These are phyloP conservation scores for Orbicella faveolata DNA, from an alignment of 64 coral and sea anemone species.

Conservation along the genomic window DNA sequence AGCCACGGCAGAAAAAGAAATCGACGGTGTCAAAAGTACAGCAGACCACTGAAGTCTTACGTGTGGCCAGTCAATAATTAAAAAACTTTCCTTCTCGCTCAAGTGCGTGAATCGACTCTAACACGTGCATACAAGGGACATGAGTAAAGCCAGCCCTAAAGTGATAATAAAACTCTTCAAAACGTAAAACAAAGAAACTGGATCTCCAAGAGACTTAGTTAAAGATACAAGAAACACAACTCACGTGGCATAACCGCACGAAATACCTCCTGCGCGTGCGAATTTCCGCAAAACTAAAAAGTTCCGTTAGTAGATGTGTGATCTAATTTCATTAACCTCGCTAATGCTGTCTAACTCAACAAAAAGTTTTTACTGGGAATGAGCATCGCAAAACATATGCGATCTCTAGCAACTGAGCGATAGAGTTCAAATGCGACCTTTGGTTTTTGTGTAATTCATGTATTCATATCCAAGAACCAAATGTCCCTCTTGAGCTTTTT, in stretches of 20 bases:
- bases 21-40: too few species aligned
- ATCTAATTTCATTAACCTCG: not conserved
- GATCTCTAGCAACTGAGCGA: slow-evolving; percentile 27
- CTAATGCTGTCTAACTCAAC: slow-evolving; percentile 1
- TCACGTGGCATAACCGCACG: not conserved
- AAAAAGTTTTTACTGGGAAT: not conserved
- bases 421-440: not conserved
- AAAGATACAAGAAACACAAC: not conserved
- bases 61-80: too few species aligned
- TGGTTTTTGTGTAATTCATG: not conserved
- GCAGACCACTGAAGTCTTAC: too few species aligned
- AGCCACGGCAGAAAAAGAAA: not conserved
- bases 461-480: not conserved
- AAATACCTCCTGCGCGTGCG: not conserved
- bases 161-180: not conserved
- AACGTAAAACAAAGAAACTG: not conserved
- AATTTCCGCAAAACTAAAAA: not conserved
- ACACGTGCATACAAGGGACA: too few species aligned
- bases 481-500: slow-evolving; percentile 16
- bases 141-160: not conserved
- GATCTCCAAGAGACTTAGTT: too few species aligned
- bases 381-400: slow-evolving; percentile 14
- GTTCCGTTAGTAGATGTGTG: not conserved
- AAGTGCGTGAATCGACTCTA: too few species aligned
- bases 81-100: too few species aligned